Conservation (phyloP, 2,113 vertebrate species). For the Sarotherodon lohbergeri region DNA sequence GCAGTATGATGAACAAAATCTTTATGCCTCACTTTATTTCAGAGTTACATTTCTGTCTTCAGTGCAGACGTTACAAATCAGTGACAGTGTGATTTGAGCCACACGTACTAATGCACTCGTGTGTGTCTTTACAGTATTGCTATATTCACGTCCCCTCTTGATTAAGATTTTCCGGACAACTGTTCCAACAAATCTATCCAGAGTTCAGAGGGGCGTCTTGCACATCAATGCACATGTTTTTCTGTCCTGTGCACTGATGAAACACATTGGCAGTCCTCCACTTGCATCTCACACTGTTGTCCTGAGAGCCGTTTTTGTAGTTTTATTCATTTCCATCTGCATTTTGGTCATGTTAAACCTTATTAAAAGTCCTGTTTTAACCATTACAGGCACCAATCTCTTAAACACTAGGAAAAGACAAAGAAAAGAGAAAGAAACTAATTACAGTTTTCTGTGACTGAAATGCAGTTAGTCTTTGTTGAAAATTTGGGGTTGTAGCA, state of each 20-base stretch:
- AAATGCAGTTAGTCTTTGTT: slow-evolving; percentile 42
- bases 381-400: slow-evolving; percentile 14
- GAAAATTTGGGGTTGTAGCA: slow-evolving; percentile 43
- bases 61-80: slow-evolving; percentile 62
- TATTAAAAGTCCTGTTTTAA: slow-evolving; percentile 40
- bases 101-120: slow-evolving; percentile 51
- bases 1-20: slow-evolving; percentile 16
- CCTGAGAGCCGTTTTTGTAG: slow-evolving; percentile 51
- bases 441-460: slow-evolving; percentile 54
- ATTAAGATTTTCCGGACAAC: slow-evolving; percentile 2
- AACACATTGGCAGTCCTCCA: slow-evolving; percentile 22
- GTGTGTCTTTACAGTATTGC: slow-evolving; percentile 71
- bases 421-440: slow-evolving; percentile 39
- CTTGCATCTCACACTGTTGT: slow-evolving; percentile 35
- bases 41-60: slow-evolving; percentile 48
- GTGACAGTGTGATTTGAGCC: slow-evolving; percentile 35
- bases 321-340: slow-evolving; percentile 25
- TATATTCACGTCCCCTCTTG: slow-evolving; percentile 47
- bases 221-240: background rate
- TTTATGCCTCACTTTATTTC: slow-evolving; percentile 56
- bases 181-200: background rate
- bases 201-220: slow-evolving; percentile 15
- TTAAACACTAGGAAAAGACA: slow-evolving; percentile 38
- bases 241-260: slow-evolving; percentile 14
- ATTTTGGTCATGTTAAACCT: slow-evolving; percentile 64